phyloP scores from a whole-genome alignment of 2,888 invertebrate genomes.

The Acheta domesticus region DNA sequence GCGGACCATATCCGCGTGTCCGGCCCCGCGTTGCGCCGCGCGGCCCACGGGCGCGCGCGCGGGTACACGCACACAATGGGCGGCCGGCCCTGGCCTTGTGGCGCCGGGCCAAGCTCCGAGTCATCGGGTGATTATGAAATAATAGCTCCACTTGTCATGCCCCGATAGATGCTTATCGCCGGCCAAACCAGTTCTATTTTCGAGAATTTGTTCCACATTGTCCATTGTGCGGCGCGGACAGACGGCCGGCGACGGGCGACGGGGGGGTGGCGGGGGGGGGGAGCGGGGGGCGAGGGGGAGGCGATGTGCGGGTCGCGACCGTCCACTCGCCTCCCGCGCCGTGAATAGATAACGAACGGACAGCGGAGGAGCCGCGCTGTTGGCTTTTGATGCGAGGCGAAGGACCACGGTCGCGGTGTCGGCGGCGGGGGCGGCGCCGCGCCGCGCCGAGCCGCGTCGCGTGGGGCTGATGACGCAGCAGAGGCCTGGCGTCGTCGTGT shows the following conservation, averaged over 20 bases:
- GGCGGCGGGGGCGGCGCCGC: too few species aligned
- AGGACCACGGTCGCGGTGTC: too few species aligned
- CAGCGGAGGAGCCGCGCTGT: background rate
- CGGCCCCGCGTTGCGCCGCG: background rate
- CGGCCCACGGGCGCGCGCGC: background rate
- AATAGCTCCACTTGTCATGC: slow-evolving; percentile 34
- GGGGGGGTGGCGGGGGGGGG: background rate
- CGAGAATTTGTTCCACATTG: slow-evolving; percentile 18
- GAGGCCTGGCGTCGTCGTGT: too few species aligned
- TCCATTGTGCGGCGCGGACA: background rate
- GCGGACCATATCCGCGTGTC: background rate
- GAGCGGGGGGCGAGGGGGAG: background rate
- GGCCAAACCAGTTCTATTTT: slow-evolving; percentile 1
- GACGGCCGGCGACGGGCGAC: background rate
- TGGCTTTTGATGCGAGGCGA: too few species aligned
- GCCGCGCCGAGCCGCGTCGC: too few species aligned
- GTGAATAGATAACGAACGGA: background rate
- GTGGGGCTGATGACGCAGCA: too few species aligned
- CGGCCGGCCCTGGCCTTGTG: background rate
- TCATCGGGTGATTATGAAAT: slow-evolving; percentile 32
- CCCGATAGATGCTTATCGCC: slow-evolving; percentile 23
- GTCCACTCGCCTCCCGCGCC: background rate
- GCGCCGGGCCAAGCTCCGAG: slow-evolving; percentile 22
- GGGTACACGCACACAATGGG: slow-evolving; percentile 4
- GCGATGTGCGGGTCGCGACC: background rate